Evolutionary conservation across 2,113 vertebrate species (phyloP), one percentile per base, ranked within the genome.

Genomic region (Siphamia tubifer): DNA sequence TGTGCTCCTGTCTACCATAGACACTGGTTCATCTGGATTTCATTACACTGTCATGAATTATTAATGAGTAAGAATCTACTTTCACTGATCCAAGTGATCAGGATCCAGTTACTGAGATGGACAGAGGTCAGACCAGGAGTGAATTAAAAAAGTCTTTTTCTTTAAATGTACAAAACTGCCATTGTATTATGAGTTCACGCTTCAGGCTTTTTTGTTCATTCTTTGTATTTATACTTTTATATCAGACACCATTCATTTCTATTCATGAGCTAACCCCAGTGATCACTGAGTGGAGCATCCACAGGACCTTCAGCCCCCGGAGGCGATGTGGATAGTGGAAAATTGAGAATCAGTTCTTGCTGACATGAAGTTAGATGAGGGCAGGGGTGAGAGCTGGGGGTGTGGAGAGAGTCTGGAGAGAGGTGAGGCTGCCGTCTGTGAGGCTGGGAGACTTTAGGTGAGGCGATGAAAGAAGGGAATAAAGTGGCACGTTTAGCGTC

Each of bases 41-140:
- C 13, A 68, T 90, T 85, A 74, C 87, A 69, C 9, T 7, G 24
- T 0, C 1, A 39, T 92, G 21, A 83, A 90, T 77, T 80, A 91
- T 89, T 86, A 40, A 92, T 66, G 57, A 69, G 10, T 1, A 19
- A 53, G 77, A 74, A 57, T 73, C 69, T 48, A 58, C 74, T 89
- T 85, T 79, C 81, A 71, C 62, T 63, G 36, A 28, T 55, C 20
- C 12, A n/a, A 16, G 16, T 63, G 69, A 51, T 43, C 11, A 24
- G 51, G 30, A 4, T 77, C n/a, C 0, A 42, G 48, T 83, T 81
- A 55, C 64, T n/a, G 23, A 52, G n/a, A 65, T 4, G 12, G 32
- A 35, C 19, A 48, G 6, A 66, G 15, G 25, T 65, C 36, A 30
- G n/a, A n/a, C n/a, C n/a, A n/a, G n/a, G n/a, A n/a, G n/a, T n/a